phyloP scores from a whole-genome alignment of 2,888 invertebrate species.

The Cerceris rybyensis region DNA sequence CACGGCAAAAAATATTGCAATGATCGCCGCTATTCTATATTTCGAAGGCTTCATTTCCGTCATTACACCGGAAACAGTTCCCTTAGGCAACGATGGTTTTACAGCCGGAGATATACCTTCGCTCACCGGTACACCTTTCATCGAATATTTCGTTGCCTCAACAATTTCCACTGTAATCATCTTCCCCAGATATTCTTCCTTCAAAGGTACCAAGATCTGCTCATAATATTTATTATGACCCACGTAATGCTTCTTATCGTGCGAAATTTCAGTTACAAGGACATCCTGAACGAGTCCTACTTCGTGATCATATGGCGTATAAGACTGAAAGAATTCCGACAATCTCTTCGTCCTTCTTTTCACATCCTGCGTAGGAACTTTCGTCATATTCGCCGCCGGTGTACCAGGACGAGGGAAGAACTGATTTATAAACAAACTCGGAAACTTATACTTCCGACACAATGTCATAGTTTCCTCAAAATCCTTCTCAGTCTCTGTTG shows the following conservation, averaged over 20 bases:
- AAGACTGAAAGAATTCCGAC: conserved; percentile 94
- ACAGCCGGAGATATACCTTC: conserved; percentile 81
- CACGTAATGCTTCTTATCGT: conserved; percentile 94
- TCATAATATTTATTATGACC: conserved; percentile 98
- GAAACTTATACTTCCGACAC: conserved; percentile 93
- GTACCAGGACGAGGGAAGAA: conserved; percentile 98
- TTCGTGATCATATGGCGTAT: conserved; percentile 89
- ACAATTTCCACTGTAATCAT: conserved; percentile 90
- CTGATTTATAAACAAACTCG: conserved; percentile 98
- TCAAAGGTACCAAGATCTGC: conserved; percentile 93
- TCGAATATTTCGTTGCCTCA: conserved; percentile 89
- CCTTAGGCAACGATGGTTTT: conserved; percentile 83
- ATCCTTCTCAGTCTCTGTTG: conserved; percentile 95
- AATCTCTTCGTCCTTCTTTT: conserved; percentile 94
- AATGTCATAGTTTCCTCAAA: conserved; percentile 94
- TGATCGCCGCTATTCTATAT: conserved; percentile 74
- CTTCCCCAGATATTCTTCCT: conserved; percentile 90
- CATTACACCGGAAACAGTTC: conserved; percentile 84
- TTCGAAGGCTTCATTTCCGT: conserved; percentile 66
- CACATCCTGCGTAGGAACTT: conserved; percentile 93
- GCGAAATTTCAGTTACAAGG: conserved; percentile 95
- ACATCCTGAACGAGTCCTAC: conserved; percentile 89
- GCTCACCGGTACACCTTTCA: conserved; percentile 87
- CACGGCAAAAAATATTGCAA: conserved; percentile 73
- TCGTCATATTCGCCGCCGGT: conserved; percentile 94